Conservation (phyloP, 2,113 vertebrate genomes). For the Pandion haliaetus region DNA sequence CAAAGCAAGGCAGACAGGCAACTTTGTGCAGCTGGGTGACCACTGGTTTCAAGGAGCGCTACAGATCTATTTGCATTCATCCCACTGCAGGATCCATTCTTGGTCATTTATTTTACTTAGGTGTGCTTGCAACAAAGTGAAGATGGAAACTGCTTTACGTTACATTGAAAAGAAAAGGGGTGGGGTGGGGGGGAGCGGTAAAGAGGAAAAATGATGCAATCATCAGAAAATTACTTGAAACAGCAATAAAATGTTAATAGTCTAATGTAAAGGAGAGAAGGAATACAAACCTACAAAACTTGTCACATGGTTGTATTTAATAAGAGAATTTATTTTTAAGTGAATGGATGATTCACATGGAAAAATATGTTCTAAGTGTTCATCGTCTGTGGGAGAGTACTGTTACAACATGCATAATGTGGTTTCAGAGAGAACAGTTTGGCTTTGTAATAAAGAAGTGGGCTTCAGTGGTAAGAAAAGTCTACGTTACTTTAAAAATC, state of each 20-base stretch:
- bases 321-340: slow-evolving; percentile 24
- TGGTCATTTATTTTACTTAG: not conserved
- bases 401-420: slow-evolving; percentile 52
- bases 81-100: not conserved
- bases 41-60: not conserved
- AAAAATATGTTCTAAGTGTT: slow-evolving; percentile 55
- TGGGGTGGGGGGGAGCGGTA: not conserved
- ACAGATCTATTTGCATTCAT: not conserved
- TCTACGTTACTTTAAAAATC: not conserved
- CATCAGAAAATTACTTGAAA: slow-evolving; percentile 18
- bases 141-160: not conserved
- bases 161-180: not conserved
- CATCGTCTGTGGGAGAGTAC: slow-evolving; percentile 34
- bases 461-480: slow-evolving; percentile 22
- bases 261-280: not conserved
- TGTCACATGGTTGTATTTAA: slow-evolving; percentile 14
- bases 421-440: slow-evolving; percentile 39
- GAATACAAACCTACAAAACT: not conserved
- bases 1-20: not conserved
- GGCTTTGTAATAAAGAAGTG: slow-evolving; percentile 43
- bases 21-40: not conserved
- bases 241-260: not conserved
- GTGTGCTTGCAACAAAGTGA: not conserved
- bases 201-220: not conserved
- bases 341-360: slow-evolving; percentile 60